phyloP scores from a whole-genome alignment of 2,797 vertebrate species.

The Rachycentron canadum region DNA sequence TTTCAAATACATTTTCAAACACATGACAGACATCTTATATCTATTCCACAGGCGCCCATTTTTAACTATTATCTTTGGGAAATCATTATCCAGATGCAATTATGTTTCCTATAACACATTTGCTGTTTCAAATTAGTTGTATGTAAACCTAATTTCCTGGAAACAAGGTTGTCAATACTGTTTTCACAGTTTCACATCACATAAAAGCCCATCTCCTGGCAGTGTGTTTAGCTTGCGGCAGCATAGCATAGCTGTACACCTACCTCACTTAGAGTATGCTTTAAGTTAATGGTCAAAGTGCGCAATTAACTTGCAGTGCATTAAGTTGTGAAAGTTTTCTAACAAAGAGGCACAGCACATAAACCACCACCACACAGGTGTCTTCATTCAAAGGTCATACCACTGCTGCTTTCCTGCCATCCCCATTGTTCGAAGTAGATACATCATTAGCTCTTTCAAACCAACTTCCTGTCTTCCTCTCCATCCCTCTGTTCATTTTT shows the following conservation, averaged over 20 bases:
- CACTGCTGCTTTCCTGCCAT: slow-evolving; percentile 33
- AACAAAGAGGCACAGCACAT: slow-evolving; percentile 9
- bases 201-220: neutral
- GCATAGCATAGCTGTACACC: neutral
- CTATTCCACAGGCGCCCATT: neutral
- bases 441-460: slow-evolving; percentile 52
- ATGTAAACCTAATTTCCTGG: neutral
- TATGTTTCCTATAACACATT: neutral
- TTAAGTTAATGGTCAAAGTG: neutral
- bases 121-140: neutral
- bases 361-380: neutral
- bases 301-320: neutral
- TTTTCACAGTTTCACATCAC: neutral
- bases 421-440: slow-evolving; percentile 44
- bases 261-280: neutral
- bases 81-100: neutral
- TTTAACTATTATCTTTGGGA: neutral
- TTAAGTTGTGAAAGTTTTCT: slow-evolving; percentile 16
- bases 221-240: neutral
- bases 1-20: no score
- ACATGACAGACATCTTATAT: neutral
- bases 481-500: slow-evolving; percentile 24
- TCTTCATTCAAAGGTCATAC: slow-evolving; percentile 46
- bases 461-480: slow-evolving; percentile 46
- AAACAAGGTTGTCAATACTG: neutral